Evolutionary conservation across 2,113 vertebrate genomes (phyloP), one percentile per base, ranked within the genome.

Genomic region (Aythya baeri): DNA sequence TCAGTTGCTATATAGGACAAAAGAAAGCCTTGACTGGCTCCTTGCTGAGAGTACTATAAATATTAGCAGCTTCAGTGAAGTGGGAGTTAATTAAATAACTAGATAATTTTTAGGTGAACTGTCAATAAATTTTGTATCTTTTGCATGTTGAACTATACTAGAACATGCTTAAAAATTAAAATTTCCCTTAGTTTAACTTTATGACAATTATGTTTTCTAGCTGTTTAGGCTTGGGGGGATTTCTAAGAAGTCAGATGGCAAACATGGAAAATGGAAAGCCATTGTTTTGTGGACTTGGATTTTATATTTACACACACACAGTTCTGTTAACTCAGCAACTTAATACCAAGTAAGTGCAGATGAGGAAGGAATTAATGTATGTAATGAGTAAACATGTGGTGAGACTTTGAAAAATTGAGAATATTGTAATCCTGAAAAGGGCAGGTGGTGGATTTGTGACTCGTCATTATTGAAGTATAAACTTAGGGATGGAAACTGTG

Each of bases 401-500:
- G 25, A 46, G 25, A 34, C 59, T 62, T 77, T 44, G n/a, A 76
- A 83, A 59, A 77, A 46, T 0, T 3, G 31, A 58, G 44, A 34
- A 27, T 68, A 63, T 66, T 13, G 6, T 77, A 84, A 46, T 66
- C 44, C 11, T 72, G 57, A 58, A 49, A 65, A 76, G 32, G 20
- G 23, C 34, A 16, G 12, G 13, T 61, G 18, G 22, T 57, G 5
- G 11, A 31, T 78, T 89, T 87, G 29, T 89, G 57, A 36, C 41
- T 71, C n/a, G 22, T 50, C 2, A 1, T 22, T 7, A 55, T 38
- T 72, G 36, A 26, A 38, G 29, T 13, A 38, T 65, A 84, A 2
- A 10, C 1, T 1, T 38, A 31, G 62, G 27, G 5, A 41, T 71
- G 46, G 31, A 6, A 43, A 7, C 0, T 2, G 8, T n/a, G 36